Evolutionary conservation across 2,888 invertebrate species (phyloP), one percentile per base, ranked within the genome.

Genomic region (Mythimna impura): DNA sequence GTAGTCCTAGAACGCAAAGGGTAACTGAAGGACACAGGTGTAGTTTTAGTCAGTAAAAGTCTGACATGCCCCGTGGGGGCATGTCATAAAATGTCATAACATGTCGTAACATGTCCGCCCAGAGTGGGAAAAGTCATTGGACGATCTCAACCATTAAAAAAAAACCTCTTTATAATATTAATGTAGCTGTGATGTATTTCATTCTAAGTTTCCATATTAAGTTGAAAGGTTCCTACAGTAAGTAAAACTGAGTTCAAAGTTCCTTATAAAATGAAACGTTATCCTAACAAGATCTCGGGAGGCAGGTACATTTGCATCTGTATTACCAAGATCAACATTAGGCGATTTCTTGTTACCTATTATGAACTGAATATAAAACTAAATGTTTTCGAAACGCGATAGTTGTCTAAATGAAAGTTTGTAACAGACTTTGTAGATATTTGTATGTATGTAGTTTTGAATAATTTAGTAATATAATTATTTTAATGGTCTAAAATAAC

Each of bases 301-400:
- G 58, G 14, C n/a, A n/a, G 55, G 20, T 57, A 20, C 30, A 75
- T 64, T 82, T 55, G 50, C 81, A 78, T 75, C 30, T 36, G 34
- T 74, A 57, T 30, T 58, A 60, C 55, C 25, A 9, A 66, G 80
- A 82, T 82, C 47, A 72, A 30, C 71, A 64, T 55, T 47, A 69
- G 74, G 64, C 64, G 63, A 72, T 72, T 66, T 43, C 14, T 43
- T 20, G 47, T 47, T 47, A 47, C 47, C 47, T 47, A 47, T 64
- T 81, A 65, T 25, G 25, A 54, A 43, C 50, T 54, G 55, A 40
- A 34, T 75, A 69, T 60, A 17, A 75, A 75, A 77, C 10, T 40
- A 62, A 70, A 79, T 65, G 71, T 47, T 81, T 57, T 58, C 66
- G 69, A 66, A 76, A 81, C 57, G 57, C 7, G 58, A 76, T 58